Base-by-base conservation (phyloP, 2,888 invertebrate genomes). In the Sepioteuthis lessoniana region DNA sequence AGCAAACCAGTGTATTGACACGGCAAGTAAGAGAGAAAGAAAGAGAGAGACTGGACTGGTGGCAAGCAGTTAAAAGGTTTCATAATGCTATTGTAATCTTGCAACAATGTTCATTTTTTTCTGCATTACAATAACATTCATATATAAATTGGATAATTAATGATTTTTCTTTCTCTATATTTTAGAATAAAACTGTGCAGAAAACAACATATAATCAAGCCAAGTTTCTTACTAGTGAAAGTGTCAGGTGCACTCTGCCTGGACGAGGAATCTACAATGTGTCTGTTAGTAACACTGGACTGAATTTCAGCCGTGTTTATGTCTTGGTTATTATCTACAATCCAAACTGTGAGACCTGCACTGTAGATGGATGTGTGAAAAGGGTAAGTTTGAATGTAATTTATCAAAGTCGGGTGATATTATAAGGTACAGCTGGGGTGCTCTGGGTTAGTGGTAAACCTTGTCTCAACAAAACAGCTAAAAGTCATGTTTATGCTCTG, bases 241-340 rank as follows among this genome's bases (percentile, higher is more conserved):
- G 50, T n/a, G 21, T 55, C 25, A 47, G 19, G 38, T 93, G 93
- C 31, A 47, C 0, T 4, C 37, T 93, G 16, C 93, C 93, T 35
- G 93, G 93, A 5, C 50, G 21, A 35, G 93, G 93, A n/a, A 38
- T 60, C n/a, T 93, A 50, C 93, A 55, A 35, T 0, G 50, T 93
- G 3, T 25, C 19, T 0, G 25, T 93, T 25, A 93, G 93, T 5
- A 93, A 93, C 50, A n/a, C 21, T 21, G 60, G 55, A 42, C 0
- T 38, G 25, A n/a, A 7, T 0, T 50, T 55, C 25, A 93, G 55
- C 50, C 4, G 19, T 0, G 4, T 1, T 35, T 4, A 35, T 3
- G 35, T 93, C 37, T 5, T 5, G 0, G 50, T 93, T 35, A 31
- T 19, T 28, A 50, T 50, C 37, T 93, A 25, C 55, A 55, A 93